Evolutionary conservation across 2,113 vertebrate species (phyloP), one percentile per base, ranked within the genome.

Genomic region (Ibidorhyncha struthersii): DNA sequence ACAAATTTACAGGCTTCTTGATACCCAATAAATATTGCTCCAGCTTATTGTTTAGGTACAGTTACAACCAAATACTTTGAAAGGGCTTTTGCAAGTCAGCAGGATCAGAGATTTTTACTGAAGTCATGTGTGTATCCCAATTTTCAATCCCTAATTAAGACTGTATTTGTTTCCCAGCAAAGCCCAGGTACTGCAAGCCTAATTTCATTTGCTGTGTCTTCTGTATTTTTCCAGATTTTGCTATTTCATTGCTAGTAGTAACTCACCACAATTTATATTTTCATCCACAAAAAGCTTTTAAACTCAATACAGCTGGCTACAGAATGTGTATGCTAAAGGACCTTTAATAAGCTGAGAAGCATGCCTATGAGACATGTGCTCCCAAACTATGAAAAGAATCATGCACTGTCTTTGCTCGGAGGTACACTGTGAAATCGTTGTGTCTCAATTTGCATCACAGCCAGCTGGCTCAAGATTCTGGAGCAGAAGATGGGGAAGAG

Each of bases 101-200:
- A 21, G 32, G 49, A 86, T n/a, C 65, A 55, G 41, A 90, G 70
- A 90, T 91, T 93, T 96, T 61, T 45, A 67, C 25, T 6, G 45
- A 96, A 91, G 40, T 55, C 49, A 40, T 45, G 20, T 4, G 2
- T 55, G 20, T 32, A 81, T 70, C 53, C 38, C 45, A 84, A 43
- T 91, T 83, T 83, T 36, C 70, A 85, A 84, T 84, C 81, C 58
- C 65, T 92, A 92, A 91, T 79, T 94, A 94, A 96, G 56, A 45
- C 65, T 84, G 18, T 50, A 82, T 84, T 88, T 90, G 25, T 91
- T 90, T 80, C 63, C 67, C 8, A 1, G 81, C 8, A 86, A 74
- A 90, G 66, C 4, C 27, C 61, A 63, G 62, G 53, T 72, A 85
- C 27, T 5, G 40, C 40, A 32, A 95, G 16, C 7, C 10, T 52